Evolutionary conservation across 2,113 vertebrate species (phyloP), one percentile per base, ranked within the genome.

Genomic region (Xenopus laevis): DNA sequence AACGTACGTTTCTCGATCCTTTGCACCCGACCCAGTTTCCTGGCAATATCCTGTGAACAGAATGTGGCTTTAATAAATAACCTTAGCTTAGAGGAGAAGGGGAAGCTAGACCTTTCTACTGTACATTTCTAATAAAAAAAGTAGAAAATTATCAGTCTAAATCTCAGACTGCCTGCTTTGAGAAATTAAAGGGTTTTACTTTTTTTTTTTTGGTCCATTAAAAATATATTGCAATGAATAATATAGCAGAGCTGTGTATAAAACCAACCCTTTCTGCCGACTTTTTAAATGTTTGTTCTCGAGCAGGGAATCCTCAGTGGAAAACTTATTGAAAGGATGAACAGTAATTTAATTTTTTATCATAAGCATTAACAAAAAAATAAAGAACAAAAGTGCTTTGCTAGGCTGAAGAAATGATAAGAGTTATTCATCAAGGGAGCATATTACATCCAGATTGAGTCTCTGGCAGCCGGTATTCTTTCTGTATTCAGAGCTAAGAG

Each of bases 311-410:
- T 78, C 81, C 89, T 92, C 88, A 78, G 79, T 87, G 89, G 87
- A 83, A 89, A 89, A 84, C 81, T 72, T 86, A 88, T 84, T 89
- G 89, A 89, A 89, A 85, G 79, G 82, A 88, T 83, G 90, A 92
- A 85, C 81, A 81, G 83, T 91, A 91, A 92, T 91, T 91, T 90
- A 91, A 91, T 92, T 90, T 92, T 92, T 92, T 87, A 91, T 91
- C 83, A 84, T 88, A 88, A 88, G 82, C 83, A 87, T 89, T 90
- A 87, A 87, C 81, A 83, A 80, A 83, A 86, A 89, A 89, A 82
- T 89, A 91, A 89, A 86, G 86, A 90, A 87, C 88, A 87, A 88
- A 88, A 70, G 82, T 84, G 84, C 78, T 87, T 85, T 87, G 60
- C 83, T 74, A n/a, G 62, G 65, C 82, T 87, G 78, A 85, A 88